Conservation (phyloP, 92 coral and sea anemone genomes). For the Phenganax stokvisi region DNA sequence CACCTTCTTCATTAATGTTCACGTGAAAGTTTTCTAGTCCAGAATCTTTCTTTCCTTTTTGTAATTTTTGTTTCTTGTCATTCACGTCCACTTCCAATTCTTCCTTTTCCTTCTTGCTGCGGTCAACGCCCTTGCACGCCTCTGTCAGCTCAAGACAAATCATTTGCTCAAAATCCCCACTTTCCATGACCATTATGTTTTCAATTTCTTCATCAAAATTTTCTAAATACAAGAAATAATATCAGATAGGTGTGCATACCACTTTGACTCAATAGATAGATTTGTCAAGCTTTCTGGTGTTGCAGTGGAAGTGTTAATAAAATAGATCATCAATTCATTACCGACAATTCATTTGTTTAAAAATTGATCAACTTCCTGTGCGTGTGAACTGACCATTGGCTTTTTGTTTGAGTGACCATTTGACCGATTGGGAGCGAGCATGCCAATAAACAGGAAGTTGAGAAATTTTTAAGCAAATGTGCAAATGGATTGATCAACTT, state of each 20-base stretch:
- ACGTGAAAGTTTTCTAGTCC: slow-evolving; percentile 74
- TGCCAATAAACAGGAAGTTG: too few species aligned
- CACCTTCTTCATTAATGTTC: slow-evolving; percentile 83
- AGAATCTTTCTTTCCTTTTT: slow-evolving; percentile 41
- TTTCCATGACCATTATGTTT: slow-evolving; percentile 41
- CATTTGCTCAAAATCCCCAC: slow-evolving; percentile 59
- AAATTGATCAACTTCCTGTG: too few species aligned
- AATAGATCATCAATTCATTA: not conserved
- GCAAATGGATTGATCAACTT: not conserved
- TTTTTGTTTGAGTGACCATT: too few species aligned
- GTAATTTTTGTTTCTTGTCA: slow-evolving; percentile 55
- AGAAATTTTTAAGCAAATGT: not conserved
- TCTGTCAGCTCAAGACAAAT: slow-evolving; percentile 78
- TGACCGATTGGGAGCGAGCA: too few species aligned
- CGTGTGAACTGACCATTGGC: too few species aligned
- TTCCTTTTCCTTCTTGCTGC: slow-evolving; percentile 85
- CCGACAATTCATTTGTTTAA: too few species aligned
- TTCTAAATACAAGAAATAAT: slow-evolving; percentile 44
- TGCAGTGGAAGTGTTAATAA: too few species aligned
- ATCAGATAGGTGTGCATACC: not conserved
- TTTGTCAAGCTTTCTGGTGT: not conserved
- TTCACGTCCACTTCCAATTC: slow-evolving; percentile 72
- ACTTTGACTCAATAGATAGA: not conserved
- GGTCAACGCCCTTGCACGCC: slow-evolving; percentile 96
- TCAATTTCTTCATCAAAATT: slow-evolving; percentile 93